Percentiles rank a stretch among this genome's conserved stretches.
These are phyloP conservation scores for Cheilosia impressa DNA, from an alignment of 2,888 invertebrate species.

Conservation along the genomic window DNA sequence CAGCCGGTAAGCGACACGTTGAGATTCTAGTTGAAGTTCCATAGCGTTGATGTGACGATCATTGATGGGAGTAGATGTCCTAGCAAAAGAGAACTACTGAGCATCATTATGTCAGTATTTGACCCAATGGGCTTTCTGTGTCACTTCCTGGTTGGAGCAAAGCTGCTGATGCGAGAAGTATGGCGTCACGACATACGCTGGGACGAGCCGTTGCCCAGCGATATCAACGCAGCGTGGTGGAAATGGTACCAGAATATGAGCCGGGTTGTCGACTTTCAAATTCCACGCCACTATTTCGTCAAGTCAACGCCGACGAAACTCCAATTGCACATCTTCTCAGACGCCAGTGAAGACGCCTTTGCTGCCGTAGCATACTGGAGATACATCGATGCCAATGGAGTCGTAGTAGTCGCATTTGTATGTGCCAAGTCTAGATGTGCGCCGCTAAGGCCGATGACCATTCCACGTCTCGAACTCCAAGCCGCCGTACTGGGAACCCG, in stretches of 20 bases:
- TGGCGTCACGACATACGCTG: background rate
- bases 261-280: too few species aligned
- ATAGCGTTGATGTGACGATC: slow-evolving; percentile 25
- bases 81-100: slow-evolving; percentile 6
- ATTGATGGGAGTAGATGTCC: slow-evolving; percentile 17
- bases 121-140: slow-evolving; percentile 24
- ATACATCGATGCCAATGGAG: slow-evolving; percentile 16
- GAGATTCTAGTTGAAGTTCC: slow-evolving; percentile 31
- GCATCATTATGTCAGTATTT: slow-evolving; percentile 18
- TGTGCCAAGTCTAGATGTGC: slow-evolving; percentile 55
- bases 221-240: background rate
- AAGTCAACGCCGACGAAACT: too few species aligned
- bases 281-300: too few species aligned
- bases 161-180: slow-evolving; percentile 16
- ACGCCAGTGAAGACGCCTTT: slow-evolving; percentile 58
- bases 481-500: slow-evolving; percentile 48
- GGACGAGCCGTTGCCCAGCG: slow-evolving; percentile 19
- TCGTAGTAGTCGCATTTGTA: slow-evolving; percentile 55
- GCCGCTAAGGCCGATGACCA: slow-evolving; percentile 32
- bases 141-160: background rate
- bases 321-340: slow-evolving; percentile 24
- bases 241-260: too few species aligned
- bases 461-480: slow-evolving; percentile 48
- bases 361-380: slow-evolving; percentile 65
- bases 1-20: slow-evolving; percentile 60